Evolutionary conservation across 2,113 vertebrate species (phyloP), one percentile per base, ranked within the genome.

Genomic region (Chaenocephalus aceratus): DNA sequence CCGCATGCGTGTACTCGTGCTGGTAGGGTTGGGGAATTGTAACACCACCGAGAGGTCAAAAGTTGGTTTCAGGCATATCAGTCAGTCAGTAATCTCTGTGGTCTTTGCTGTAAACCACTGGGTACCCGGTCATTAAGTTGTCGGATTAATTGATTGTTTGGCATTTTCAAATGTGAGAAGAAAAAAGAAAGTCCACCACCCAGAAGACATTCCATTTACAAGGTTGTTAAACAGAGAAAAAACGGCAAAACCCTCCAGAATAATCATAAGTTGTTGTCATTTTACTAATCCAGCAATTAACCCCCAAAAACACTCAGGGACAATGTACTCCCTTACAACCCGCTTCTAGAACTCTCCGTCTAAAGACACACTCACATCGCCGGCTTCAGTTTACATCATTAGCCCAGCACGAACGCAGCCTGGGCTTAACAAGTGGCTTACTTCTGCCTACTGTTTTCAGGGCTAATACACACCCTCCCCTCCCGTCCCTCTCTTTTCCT

Each of bases 371-470:
- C 83, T 88, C 80, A 26, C 95, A 96, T 95, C 96, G 95, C 95
- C 94, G 93, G 96, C 94, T 97, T 97, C 94, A 93, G 95, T 97
- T 97, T 97, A 96, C 97, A 97, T 97, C 96, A 98, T 98, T 98
- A 98, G 95, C 94, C 95, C 87, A 92, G 96, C 96, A 96, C 96
- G 96, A 96, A 97, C 95, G 94, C 95, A 97, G 95, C 94, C 94
- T 89, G 80, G 93, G 95, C 96, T 96, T 96, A 96, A 96, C 95
- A 95, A 96, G 95, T 79, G 89, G 96, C 95, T 96, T 97, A 96
- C 96, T 96, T 96, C 97, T 96, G 96, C 96, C 96, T 96, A 97
- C 97, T 97, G 97, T 98, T 97, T 97, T 97, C 97, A 96, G 96
- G 95, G 94, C 96, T 75, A 95, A 97, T 87, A 97, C 95, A 96